Evolutionary conservation across 1,140 invertebrate genomes (phyloP), one percentile per base, ranked within the genome.

Genomic region (Leptopilina clavipes): DNA sequence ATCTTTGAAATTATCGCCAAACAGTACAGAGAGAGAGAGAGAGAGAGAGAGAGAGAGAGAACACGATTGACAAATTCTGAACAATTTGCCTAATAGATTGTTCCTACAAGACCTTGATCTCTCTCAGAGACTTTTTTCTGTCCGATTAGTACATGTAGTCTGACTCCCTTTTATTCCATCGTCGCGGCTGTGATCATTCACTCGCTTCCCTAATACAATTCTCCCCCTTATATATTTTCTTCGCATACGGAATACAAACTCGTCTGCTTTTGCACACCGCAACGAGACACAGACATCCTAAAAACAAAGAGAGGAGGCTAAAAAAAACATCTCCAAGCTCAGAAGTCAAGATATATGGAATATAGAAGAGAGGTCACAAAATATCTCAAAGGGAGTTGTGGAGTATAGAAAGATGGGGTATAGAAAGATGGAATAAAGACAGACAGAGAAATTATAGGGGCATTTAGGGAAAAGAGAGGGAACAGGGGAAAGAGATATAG

Each of bases 341-440:
- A 17, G 48, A 56, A 31, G 72, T 19, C 44, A 54, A 37, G 75
- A 52, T 75, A 74, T 72, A 72, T 59, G 76, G 78, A 76, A 71
- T 40, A n/a, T 40, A 22, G 25, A n/a, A 19, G 56, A 19, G 56
- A 22, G 44, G 43, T 40, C 44, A 44, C 65, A 59, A 19, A 43
- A 40, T 73, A 75, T 19, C 72, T 74, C 72, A 77, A 65, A 77
- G 73, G 76, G 65, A 77, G 45, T 74, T 73, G 73, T 48, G 76
- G 65, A 75, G n/a, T 54, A 74, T 65, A 77, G 73, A 77, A 18
- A 74, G 44, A 14, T n/a, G 3, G 44, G n/a, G n/a, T 54, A 74
- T 65, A 77, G 73, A 77, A 18, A 74, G 44, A 14, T n/a, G 3
- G 44, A 48, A n/a, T 3, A 52, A 52, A 17, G 48, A 52, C 48